Percentiles rank a stretch among this genome's conserved stretches.
phyloP scores from a whole-genome alignment of 2,888 invertebrate species.

The Rhagophthalmus giganteus region DNA sequence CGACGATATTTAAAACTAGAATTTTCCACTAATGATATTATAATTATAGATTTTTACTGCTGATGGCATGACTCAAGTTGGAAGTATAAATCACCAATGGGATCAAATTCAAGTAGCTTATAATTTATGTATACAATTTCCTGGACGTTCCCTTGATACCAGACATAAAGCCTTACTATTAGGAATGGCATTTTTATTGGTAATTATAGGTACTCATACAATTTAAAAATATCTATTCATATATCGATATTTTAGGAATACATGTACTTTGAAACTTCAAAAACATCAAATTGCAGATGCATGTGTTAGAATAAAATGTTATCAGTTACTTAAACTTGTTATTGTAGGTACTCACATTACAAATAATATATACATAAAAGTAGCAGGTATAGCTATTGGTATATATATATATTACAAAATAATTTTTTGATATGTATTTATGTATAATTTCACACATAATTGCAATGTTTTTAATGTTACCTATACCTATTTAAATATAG shows the following conservation, averaged over 20 bases:
- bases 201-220: constrained; percentile 51
- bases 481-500: too few species aligned
- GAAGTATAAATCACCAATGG: constrained; percentile 74
- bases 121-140: constrained; percentile 75
- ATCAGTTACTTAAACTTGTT: too few species aligned
- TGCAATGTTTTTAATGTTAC: too few species aligned
- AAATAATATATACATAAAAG: too few species aligned
- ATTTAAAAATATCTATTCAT: constrained; percentile 3
- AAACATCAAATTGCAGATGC: constrained; percentile 42
- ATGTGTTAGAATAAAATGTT: too few species aligned
- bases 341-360: too few species aligned
- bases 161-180: constrained; percentile 79
- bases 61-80: constrained; percentile 65
- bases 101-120: constrained; percentile 69
- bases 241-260: constrained; percentile 62
- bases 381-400: too few species aligned
- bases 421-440: too few species aligned
- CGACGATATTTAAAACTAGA: too few species aligned
- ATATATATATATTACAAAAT: too few species aligned
- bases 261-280: constrained; percentile 64
- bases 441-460: too few species aligned
- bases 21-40: too few species aligned
- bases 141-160: constrained; percentile 69
- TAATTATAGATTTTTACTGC: constrained; percentile 58
- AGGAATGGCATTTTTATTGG: constrained; percentile 82